Percentiles rank a stretch among this genome's conserved stretches.
Evolutionary conservation across 2,888 invertebrate genomes (phyloP).

Genomic region (Drosophila demipolita): DNA sequence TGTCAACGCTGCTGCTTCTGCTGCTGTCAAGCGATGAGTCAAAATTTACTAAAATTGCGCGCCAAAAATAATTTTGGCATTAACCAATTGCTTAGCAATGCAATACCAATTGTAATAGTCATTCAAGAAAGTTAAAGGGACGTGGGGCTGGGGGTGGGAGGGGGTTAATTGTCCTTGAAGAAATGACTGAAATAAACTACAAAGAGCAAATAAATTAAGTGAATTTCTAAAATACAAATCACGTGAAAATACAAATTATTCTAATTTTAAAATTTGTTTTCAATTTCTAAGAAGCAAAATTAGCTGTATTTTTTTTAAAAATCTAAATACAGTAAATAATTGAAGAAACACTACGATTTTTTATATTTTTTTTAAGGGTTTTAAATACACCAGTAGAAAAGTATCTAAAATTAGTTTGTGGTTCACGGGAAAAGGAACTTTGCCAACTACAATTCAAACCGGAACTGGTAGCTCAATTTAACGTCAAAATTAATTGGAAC

Average conservation of each 20-base stretch:
- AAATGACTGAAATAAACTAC: not conserved
- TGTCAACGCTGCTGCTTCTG: not conserved
- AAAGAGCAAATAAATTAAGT: not conserved
- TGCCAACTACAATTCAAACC: not conserved
- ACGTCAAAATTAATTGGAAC: not conserved
- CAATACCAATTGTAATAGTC: slow-evolving; percentile 56
- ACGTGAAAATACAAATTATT: not conserved
- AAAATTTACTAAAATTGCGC: slow-evolving; percentile 58
- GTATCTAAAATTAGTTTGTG: not conserved
- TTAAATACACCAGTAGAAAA: not conserved
- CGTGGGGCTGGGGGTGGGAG: not conserved
- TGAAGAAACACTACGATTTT: too few species aligned
- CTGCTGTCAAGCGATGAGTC: slow-evolving; percentile 48
- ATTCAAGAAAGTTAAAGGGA: slow-evolving; percentile 8
- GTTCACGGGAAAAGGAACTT: not conserved
- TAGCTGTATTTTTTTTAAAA: too few species aligned
- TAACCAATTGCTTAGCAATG: slow-evolving; percentile 43
- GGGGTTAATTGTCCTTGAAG: not conserved
- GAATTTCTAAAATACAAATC: not conserved
- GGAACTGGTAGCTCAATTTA: not conserved
- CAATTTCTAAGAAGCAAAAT: not conserved
- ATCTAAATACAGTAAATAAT: too few species aligned
- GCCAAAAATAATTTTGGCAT: slow-evolving; percentile 61
- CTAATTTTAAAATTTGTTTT: not conserved
- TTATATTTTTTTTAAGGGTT: too few species aligned